Percentiles rank a stretch among this genome's conserved stretches.
These are phyloP conservation scores for Micromys minutus DNA, from an alignment of 2,113 vertebrate genomes.

Conservation along the genomic window DNA sequence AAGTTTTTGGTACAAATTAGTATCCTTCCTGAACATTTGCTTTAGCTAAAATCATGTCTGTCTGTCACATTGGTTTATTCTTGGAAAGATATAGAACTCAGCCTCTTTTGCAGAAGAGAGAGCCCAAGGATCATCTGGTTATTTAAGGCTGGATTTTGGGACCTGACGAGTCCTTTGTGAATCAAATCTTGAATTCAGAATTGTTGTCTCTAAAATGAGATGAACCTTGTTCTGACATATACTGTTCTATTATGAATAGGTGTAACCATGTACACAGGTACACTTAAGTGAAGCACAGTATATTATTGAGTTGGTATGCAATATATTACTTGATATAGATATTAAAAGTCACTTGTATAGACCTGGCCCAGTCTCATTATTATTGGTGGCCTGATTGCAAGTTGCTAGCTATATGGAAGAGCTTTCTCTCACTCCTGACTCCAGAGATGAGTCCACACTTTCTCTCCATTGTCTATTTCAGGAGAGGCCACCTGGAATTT, in stretches of 20 bases:
- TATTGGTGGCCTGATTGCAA: no score
- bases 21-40: neutral
- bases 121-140: neutral
- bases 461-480: no score
- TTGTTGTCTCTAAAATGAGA: neutral
- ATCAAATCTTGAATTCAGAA: neutral
- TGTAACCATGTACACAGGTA: neutral
- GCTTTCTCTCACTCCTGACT: no score
- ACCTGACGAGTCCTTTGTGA: neutral
- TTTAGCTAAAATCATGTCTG: neutral
- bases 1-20: neutral
- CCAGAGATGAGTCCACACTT: no score
- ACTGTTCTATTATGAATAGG: neutral
- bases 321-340: neutral
- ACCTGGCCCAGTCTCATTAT: no score
- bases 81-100: neutral
- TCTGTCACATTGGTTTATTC: neutral
- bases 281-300: neutral
- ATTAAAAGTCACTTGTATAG: constrained; percentile 9
- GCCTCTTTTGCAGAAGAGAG: accelerated
- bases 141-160: neutral
- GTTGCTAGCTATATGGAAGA: no score
- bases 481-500: no score
- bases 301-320: neutral
- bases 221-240: neutral